Percentiles rank a stretch among this genome's conserved stretches.
phyloP scores from a whole-genome alignment of 2,888 invertebrate genomes.

The Cremastobaeus sp. region DNA sequence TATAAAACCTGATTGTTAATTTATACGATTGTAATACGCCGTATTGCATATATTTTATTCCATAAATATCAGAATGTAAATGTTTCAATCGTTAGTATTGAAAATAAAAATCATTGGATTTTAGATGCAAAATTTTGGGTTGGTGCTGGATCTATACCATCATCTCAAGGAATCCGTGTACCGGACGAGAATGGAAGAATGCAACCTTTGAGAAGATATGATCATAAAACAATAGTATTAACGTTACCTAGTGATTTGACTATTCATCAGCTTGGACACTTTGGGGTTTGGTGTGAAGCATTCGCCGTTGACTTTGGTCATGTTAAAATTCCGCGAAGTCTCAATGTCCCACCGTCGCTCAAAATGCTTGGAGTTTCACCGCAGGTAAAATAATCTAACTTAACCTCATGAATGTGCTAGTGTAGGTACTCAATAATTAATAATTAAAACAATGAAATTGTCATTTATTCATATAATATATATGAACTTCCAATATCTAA shows the following conservation, averaged over 20 bases:
- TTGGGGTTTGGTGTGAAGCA: constrained; percentile 95
- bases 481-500: too few species aligned
- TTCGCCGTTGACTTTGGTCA: constrained; percentile 96
- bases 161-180: constrained; percentile 90
- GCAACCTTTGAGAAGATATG: constrained; percentile 87
- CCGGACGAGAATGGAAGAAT: constrained; percentile 95
- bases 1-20: too few species aligned
- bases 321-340: constrained; percentile 85
- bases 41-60: too few species aligned
- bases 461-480: too few species aligned
- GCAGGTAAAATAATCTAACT: constrained; percentile 88
- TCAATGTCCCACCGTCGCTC: constrained; percentile 93
- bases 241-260: constrained; percentile 93
- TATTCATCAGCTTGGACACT: constrained; percentile 94
- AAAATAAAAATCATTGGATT: background rate
- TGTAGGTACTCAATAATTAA: too few species aligned
- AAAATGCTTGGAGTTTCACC: constrained; percentile 96
- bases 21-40: too few species aligned
- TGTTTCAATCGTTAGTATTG: background rate
- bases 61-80: background rate
- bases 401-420: too few species aligned
- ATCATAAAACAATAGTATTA: constrained; percentile 91
- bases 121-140: constrained; percentile 97
- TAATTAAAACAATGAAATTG: too few species aligned
- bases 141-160: constrained; percentile 88